Percentiles rank a stretch among this genome's conserved stretches.
Conservation (phyloP, 2,888 invertebrate genomes). For the Eupithecia exiguata region DNA sequence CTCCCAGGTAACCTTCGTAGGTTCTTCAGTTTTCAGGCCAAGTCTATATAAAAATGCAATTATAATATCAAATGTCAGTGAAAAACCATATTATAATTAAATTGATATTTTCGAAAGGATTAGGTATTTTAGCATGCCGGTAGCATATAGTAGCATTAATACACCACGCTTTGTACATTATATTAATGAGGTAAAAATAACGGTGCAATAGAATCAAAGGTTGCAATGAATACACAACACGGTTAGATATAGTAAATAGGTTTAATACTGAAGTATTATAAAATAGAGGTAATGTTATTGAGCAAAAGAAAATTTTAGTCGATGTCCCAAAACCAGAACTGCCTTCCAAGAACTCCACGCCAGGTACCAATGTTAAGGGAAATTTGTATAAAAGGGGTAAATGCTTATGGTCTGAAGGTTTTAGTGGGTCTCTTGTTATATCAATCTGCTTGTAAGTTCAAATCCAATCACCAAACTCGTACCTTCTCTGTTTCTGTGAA, state of each 20-base stretch:
- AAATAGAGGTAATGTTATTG: background rate
- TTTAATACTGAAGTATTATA: background rate
- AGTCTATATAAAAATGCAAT: conserved; percentile 18
- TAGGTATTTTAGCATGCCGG: background rate
- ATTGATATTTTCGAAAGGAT: background rate
- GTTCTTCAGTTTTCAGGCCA: conserved; percentile 10
- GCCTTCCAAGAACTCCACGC: background rate
- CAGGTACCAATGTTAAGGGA: background rate
- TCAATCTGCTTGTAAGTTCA: background rate
- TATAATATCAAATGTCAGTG: background rate
- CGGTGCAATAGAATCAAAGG: background rate
- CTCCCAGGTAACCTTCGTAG: conserved; percentile 20
- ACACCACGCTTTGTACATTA: background rate
- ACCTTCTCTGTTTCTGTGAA: background rate
- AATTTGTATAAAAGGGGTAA: background rate
- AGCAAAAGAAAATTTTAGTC: background rate
- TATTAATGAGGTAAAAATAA: background rate
- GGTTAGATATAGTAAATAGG: background rate
- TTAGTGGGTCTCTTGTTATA: conserved; percentile 3
- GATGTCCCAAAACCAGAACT: conserved; percentile 5
- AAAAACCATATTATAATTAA: background rate
- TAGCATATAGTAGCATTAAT: background rate
- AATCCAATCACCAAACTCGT: conserved; percentile 7
- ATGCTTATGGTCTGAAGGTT: background rate
- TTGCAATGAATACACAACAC: background rate